phyloP scores from a whole-genome alignment of 2,113 vertebrate genomes.

The Cyanoderma ruficeps region DNA sequence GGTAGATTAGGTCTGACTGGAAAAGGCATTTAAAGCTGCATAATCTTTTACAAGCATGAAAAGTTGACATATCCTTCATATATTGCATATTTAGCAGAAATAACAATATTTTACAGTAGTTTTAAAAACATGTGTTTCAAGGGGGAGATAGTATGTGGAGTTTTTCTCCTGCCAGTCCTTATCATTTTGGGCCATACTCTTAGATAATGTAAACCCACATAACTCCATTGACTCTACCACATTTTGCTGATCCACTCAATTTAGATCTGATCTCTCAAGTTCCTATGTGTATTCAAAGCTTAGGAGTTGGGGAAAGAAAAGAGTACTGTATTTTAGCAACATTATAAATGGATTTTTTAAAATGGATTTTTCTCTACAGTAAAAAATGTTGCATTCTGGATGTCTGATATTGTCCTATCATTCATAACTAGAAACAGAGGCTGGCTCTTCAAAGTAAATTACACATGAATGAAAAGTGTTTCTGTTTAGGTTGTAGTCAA shows the following conservation, averaged over 20 bases:
- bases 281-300: not conserved
- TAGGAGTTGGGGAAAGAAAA: not conserved
- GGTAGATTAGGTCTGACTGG: not conserved
- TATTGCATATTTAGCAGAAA: slow-evolving; percentile 9
- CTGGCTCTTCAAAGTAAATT: not conserved
- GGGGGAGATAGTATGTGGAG: not conserved
- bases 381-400: not conserved
- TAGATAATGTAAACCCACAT: not conserved
- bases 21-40: not conserved
- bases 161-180: not conserved
- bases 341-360: not conserved
- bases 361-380: not conserved
- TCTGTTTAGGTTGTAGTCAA: not conserved
- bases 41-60: not conserved
- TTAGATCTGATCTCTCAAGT: slow-evolving; percentile 13
- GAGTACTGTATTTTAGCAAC: not conserved
- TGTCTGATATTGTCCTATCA: not conserved
- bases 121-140: not conserved
- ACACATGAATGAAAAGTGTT: not conserved
- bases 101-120: not conserved
- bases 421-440: not conserved
- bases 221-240: not conserved
- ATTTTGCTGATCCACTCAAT: not conserved
- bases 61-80: not conserved
- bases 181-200: not conserved